Conservation (phyloP, 2,113 vertebrate species). For the Cryptomyrus ogoouensis region DNA sequence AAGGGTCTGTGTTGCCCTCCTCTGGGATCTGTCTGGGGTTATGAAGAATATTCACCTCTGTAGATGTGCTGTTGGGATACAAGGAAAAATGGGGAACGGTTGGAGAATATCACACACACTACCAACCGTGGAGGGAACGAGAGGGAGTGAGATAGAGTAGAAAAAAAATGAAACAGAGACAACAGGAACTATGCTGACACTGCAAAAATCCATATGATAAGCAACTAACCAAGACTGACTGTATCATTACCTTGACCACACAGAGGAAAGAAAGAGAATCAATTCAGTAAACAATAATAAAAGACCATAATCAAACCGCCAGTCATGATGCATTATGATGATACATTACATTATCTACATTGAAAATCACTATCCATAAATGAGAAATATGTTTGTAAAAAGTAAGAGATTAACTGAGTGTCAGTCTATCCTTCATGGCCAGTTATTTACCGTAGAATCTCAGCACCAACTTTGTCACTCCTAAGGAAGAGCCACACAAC, state of each 20-base stretch:
- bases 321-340: conserved; percentile 28
- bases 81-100: not conserved
- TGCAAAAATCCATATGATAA: conserved; percentile 2
- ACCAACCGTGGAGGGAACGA: not conserved
- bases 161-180: not conserved
- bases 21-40: not conserved
- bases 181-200: not conserved
- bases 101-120: not conserved
- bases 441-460: conserved; percentile 43
- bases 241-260: conserved; percentile 32
- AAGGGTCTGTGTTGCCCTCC: not conserved
- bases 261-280: conserved; percentile 40
- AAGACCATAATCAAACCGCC: conserved; percentile 26
- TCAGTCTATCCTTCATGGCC: conserved; percentile 35
- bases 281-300: conserved; percentile 43
- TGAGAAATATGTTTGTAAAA: conserved; percentile 39
- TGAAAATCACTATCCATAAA: conserved; percentile 49
- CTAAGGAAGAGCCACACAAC: conserved; percentile 5
- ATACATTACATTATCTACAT: conserved; percentile 50
- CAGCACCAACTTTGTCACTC: conserved; percentile 38
- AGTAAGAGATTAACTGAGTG: conserved; percentile 39
- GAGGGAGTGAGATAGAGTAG: not conserved
- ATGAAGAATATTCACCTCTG: not conserved
- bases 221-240: conserved; percentile 5
- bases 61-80: not conserved